Evolutionary conservation across 2,113 vertebrate species (phyloP), one percentile per base, ranked within the genome.

Genomic region (Aphyosemion australe): DNA sequence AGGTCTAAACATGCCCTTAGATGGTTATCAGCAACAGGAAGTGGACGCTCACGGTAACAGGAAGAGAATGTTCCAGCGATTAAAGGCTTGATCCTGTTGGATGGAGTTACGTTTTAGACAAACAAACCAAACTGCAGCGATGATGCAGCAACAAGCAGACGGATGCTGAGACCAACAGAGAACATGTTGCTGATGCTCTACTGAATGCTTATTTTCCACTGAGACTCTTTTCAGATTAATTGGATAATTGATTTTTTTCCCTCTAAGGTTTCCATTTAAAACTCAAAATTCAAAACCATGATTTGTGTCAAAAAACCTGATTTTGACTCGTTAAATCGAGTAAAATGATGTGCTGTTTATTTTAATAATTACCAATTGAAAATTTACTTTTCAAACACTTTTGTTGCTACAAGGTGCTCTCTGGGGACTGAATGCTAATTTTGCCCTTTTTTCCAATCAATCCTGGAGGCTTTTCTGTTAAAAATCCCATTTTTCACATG

Each of bases 21-120:
- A 80, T 82, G 53, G 55, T 77, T 82, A 79, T 79, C 70, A 43
- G 58, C n/a, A 41, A 60, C 65, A 59, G 79, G 71, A 84, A 84
- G 78, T 62, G 54, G 52, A 52, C 0, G 1, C 55, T 43, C 16
- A 34, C 53, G 31, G 55, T 14, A 53, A 45, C 18, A 16, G 37
- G 31, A 73, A 71, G 42, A 65, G 51, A 64, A 61, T 16, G 41
- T 59, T 61, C n/a, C 66, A 52, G 21, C 13, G 55, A 69, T 72
- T 62, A 65, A 14, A 51, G 50, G 54, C 7, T 6, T 65, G 58
- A 65, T 16, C 21, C 50, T 31, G 19, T 48, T 70, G 48, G n/a
- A 45, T 52, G 1, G 3, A 26, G 5, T 26, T 26, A 13, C 31
- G 58, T 15, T 61, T 58, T 72, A 46, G n/a, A 46, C 18, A 2